Conservation (phyloP, 2,797 vertebrate species). For the Sebastes matsubarae region DNA sequence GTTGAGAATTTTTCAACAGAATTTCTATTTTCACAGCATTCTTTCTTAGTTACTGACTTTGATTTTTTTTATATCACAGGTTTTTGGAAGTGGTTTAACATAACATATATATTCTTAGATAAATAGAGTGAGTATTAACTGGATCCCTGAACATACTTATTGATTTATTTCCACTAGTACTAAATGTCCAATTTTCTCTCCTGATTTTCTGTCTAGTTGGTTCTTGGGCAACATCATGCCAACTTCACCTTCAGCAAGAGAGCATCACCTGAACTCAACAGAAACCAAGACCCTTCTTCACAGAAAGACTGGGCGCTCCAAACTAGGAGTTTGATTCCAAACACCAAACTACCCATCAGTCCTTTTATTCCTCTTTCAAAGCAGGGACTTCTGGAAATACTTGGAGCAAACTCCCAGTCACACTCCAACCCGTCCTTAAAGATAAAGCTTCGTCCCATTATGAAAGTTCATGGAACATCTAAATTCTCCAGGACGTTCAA, state of each 20-base stretch:
- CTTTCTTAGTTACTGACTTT: not conserved
- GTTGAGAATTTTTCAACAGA: not conserved
- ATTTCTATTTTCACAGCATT: not conserved
- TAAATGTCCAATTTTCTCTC: not conserved
- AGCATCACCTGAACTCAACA: conserved; percentile 37
- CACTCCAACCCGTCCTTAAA: conserved; percentile 60
- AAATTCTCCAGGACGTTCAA: conserved; percentile 94
- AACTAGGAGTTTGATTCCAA: conserved; percentile 52
- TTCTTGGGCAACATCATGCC: conserved; percentile 75
- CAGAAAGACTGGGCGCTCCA: conserved; percentile 55
- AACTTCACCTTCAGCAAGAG: conserved; percentile 56
- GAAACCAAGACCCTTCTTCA: conserved; percentile 4
- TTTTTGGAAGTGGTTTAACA: not conserved
- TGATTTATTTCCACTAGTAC: not conserved
- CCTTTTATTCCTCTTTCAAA: conserved; percentile 60
- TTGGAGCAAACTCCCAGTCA: conserved; percentile 59
- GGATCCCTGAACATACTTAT: not conserved
- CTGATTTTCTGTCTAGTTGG: conserved; percentile 70
- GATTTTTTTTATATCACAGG: not conserved
- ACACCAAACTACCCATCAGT: conserved; percentile 71
- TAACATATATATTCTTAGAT: not conserved
- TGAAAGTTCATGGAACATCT: conserved; percentile 48
- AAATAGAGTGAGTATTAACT: not conserved
- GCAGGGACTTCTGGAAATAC: conserved; percentile 78
- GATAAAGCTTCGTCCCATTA: conserved; percentile 72